A percentile compares a stretch with the other conserved stretches of the same genome.
Conservation (phyloP, 2,113 vertebrate genomes). For the Gadus chalcogrammus region DNA sequence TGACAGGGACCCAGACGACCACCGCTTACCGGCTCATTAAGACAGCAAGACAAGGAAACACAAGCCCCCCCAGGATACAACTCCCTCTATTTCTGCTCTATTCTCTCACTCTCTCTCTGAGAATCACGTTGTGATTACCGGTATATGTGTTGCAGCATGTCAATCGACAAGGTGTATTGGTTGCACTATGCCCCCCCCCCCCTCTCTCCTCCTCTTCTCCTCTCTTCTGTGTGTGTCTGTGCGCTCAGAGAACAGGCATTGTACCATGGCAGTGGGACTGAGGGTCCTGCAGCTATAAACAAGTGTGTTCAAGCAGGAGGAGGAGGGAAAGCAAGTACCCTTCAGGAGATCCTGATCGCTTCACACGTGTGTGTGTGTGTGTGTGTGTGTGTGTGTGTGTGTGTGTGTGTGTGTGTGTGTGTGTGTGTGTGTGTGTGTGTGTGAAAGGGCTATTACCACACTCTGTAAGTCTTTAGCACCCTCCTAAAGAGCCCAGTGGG, state of each 20-base stretch:
- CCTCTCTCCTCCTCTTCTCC: slow-evolving; percentile 1
- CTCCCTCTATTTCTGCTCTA: no score
- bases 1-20: no score
- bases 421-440: no score
- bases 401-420: neutral
- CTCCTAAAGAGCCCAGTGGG: no score
- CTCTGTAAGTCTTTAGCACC: no score
- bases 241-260: slow-evolving; percentile 27
- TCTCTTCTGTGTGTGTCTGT: neutral
- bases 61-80: no score
- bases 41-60: no score
- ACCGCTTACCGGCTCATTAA: no score
- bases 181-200: neutral
- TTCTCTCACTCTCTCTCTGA: no score
- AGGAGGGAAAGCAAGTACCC: slow-evolving; percentile 48
- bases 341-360: slow-evolving; percentile 57
- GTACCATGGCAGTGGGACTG: slow-evolving; percentile 18
- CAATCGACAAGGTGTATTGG: neutral
- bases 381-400: slow-evolving; percentile 15
- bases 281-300: slow-evolving; percentile 45
- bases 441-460: no score
- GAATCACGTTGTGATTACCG: no score
- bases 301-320: slow-evolving; percentile 29
- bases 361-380: slow-evolving; percentile 17
- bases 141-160: neutral